These are phyloP conservation scores for Chelidonichthys spinosus DNA, from an alignment of 2,797 vertebrate genomes.

Conservation along the genomic window DNA sequence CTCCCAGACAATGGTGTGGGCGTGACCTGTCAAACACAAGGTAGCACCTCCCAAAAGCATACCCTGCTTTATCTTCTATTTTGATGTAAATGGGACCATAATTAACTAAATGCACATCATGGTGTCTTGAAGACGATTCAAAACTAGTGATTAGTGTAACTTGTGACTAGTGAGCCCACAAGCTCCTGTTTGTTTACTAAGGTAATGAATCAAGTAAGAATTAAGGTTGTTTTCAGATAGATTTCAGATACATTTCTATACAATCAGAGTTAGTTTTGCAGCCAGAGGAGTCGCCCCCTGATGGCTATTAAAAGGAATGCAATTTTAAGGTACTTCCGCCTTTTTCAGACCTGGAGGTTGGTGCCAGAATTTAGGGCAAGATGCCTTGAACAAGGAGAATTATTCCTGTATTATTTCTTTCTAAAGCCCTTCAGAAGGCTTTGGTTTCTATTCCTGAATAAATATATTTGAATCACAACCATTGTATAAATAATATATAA, in stretches of 20 bases:
- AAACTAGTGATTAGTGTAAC: neutral
- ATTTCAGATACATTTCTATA: neutral
- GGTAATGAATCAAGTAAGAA: neutral
- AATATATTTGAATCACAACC: neutral
- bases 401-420: neutral
- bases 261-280: neutral
- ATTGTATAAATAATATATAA: neutral
- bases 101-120: neutral
- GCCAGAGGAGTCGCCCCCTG: neutral
- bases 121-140: neutral
- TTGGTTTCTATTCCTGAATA: neutral
- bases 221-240: neutral
- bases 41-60: neutral
- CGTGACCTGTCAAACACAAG: neutral
- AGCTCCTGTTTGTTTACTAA: neutral
- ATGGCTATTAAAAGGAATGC: neutral
- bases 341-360: neutral
- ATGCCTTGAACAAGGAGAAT: neutral
- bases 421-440: neutral
- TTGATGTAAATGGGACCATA: neutral
- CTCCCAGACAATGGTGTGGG: no score
- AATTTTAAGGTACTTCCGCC: neutral
- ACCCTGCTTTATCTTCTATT: neutral
- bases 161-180: neutral
- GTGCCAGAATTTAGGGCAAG: neutral